phyloP scores from a whole-genome alignment of 2,113 vertebrate species.

The Prunella himalayana region DNA sequence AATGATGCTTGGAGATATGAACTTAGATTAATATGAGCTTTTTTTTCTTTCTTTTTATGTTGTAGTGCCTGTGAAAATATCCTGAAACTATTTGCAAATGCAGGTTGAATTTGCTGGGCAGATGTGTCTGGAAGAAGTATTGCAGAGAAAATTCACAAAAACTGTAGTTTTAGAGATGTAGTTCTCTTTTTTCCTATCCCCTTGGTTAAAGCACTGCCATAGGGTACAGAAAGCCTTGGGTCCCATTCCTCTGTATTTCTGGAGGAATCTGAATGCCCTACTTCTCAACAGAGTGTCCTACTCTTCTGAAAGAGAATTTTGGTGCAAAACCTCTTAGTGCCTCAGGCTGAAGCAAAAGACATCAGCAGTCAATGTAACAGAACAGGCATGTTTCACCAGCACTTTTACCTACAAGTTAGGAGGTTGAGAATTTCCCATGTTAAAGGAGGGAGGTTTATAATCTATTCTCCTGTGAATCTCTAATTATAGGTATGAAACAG shows the following conservation, averaged over 20 bases:
- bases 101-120: background rate
- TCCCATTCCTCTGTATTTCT: background rate
- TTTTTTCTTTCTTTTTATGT: background rate
- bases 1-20: background rate
- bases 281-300: background rate
- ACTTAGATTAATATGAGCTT: background rate
- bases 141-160: background rate
- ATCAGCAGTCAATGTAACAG: background rate
- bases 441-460: background rate
- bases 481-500: background rate
- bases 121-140: background rate
- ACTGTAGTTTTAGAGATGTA: background rate
- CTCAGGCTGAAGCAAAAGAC: background rate
- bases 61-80: background rate
- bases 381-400: background rate
- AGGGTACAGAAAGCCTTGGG: background rate
- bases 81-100: constrained; percentile 16
- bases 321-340: background rate
- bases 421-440: background rate
- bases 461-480: background rate
- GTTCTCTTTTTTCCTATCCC: background rate
- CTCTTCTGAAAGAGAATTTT: background rate
- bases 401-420: background rate
- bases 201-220: background rate
- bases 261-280: background rate